Percentiles rank a stretch among this genome's conserved stretches.
Evolutionary conservation across 2,888 invertebrate genomes (phyloP).

Genomic region (Sphaerophoria rueppellii): DNA sequence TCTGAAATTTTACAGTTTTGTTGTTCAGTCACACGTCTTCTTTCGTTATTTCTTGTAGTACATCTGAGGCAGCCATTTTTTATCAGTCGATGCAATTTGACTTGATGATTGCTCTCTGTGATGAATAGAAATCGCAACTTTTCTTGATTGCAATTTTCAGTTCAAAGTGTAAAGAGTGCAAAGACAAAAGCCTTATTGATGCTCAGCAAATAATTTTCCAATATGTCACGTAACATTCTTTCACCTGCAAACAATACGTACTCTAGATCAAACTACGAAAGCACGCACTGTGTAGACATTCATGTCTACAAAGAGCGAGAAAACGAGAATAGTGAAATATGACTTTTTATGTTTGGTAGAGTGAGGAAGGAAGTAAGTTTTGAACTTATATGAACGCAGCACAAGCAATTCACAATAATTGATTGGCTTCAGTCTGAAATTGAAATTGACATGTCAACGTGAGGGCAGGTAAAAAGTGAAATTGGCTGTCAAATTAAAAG

Average conservation of each 20-base stretch:
- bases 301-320: constrained; percentile 1
- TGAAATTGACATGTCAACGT: constrained; percentile 12
- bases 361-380: constrained; percentile 1
- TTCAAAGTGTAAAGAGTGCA: constrained; percentile 37
- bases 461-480: background rate
- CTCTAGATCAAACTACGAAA: background rate
- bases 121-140: background rate
- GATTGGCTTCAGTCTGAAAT: constrained; percentile 24
- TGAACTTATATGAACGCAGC: background rate
- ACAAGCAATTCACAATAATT: constrained; percentile 23
- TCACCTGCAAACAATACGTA: background rate
- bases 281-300: constrained; percentile 1
- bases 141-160: constrained; percentile 37
- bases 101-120: too few relatives aligned
- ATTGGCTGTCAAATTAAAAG: constrained; percentile 20
- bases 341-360: background rate
- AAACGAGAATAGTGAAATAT: background rate
- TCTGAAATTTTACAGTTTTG: background rate
- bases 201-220: constrained; percentile 26
- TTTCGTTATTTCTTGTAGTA: background rate
- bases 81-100: constrained; percentile 31
- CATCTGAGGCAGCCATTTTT: constrained; percentile 20
- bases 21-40: background rate
- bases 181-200: constrained; percentile 20
- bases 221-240: constrained; percentile 23